Evolutionary conservation across 2,888 invertebrate genomes (phyloP), one percentile per base, ranked within the genome.

Genomic region (Biston stratarius): DNA sequence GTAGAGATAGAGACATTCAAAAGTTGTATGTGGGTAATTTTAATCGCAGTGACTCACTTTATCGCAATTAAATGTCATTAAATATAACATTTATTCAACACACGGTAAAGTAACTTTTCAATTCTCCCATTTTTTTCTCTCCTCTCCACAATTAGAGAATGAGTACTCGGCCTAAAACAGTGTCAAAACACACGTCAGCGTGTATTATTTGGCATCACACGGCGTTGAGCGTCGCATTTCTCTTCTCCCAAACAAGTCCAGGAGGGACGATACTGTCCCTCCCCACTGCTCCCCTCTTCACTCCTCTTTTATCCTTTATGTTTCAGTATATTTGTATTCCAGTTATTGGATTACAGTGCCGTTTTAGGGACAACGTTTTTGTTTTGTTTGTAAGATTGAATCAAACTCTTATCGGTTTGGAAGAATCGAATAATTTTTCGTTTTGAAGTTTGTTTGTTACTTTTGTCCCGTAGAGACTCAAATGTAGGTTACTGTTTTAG

Each of bases 111-210:
- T 5, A 10, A 11, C 42, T 42, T 24, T 24, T 24, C 24, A 24
- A 24, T 24, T 24, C 24, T 24, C 24, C 24, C 1, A 24, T 24
- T 45, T 45, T 36, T 36, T 15, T 15, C 15, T 56, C 8, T 56
- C n/a, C 36, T 56, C n/a, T 57, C 14, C 38, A 7, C 8, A n/a
- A 0, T 24, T 24, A 24, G 24, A 24, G 24, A 45, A 36, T 57
- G 11, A 12, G n/a, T 11, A 24, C 33, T 5, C 15, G 42, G 34
- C 49, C 44, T 51, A 44, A 45, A 11, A 6, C 36, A 34, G 57
- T 57, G 51, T 63, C 57, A 63, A 57, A 63, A 57, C 44, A 44
- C 49, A 51, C 63, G 44, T 57, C 57, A 57, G 42, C 63, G n/a
- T 51, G 51, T 63, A 51, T 63, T 63, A 63, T 57, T 57, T n/a